Evolutionary conservation across 2,113 vertebrate species (phyloP).

Genomic region (Poeciliopsis occidentalis): DNA sequence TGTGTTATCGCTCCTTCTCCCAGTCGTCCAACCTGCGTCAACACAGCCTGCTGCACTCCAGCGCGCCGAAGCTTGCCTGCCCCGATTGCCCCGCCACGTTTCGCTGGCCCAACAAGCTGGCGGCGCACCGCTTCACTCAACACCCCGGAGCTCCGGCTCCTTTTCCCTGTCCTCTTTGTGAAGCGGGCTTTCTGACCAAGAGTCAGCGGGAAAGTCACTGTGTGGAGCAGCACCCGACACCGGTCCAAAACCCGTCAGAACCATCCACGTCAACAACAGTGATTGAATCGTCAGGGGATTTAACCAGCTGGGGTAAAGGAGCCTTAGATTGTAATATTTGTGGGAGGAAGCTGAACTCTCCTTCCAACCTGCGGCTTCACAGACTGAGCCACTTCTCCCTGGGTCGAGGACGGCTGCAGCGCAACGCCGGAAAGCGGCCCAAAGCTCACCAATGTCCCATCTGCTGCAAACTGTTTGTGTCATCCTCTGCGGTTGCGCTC

Average conservation of each 20-base stretch:
- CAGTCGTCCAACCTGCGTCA: slow-evolving; percentile 91
- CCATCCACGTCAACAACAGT: slow-evolving; percentile 40
- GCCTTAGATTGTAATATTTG: slow-evolving; percentile 78
- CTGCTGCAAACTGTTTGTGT: slow-evolving; percentile 87
- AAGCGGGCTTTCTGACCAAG: slow-evolving; percentile 77
- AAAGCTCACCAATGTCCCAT: slow-evolving; percentile 84
- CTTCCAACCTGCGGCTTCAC: slow-evolving; percentile 81
- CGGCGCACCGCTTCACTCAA: slow-evolving; percentile 77
- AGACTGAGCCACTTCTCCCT: slow-evolving; percentile 67
- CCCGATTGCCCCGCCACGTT: slow-evolving; percentile 82
- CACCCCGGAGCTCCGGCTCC: slow-evolving; percentile 79
- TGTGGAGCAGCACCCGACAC: slow-evolving; percentile 65
- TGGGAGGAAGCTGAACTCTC: slow-evolving; percentile 81
- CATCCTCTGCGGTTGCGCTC: slow-evolving; percentile 86
- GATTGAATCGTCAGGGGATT: slow-evolving; percentile 27
- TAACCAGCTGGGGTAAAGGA: background rate
- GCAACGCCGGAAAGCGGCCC: slow-evolving; percentile 48
- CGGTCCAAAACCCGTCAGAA: slow-evolving; percentile 9
- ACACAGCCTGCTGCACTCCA: slow-evolving; percentile 86
- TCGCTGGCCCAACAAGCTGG: slow-evolving; percentile 80
- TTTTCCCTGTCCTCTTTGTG: slow-evolving; percentile 81
- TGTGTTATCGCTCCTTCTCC: slow-evolving; percentile 87
- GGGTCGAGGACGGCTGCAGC: slow-evolving; percentile 56
- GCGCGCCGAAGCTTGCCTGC: slow-evolving; percentile 67
- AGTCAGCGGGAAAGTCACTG: slow-evolving; percentile 78